phyloP scores from a whole-genome alignment of 2,797 vertebrate genomes.

The Lophius americanus region DNA sequence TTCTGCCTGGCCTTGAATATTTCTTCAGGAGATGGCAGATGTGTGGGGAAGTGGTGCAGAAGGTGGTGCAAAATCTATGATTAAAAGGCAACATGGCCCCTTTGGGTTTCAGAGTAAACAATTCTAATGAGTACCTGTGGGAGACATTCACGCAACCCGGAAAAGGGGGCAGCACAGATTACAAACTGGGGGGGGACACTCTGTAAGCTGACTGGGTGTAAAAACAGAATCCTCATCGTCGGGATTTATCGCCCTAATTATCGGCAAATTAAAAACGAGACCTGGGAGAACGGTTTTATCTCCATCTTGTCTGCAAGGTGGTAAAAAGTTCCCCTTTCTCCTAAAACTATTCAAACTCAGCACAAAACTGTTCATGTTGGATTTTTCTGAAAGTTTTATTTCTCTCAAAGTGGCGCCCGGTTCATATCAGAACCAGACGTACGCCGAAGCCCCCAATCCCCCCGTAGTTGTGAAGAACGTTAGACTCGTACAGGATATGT shows the following conservation, averaged over 20 bases:
- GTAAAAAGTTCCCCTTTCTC: constrained; percentile 1
- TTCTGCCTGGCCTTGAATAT: constrained; percentile 44
- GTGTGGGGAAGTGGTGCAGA: constrained; percentile 46
- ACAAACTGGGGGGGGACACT: constrained; percentile 32
- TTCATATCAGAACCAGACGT: too few species aligned
- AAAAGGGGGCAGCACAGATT: constrained; percentile 57
- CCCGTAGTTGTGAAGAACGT: too few species aligned
- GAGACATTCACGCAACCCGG: constrained; percentile 62
- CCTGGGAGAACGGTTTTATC: constrained; percentile 6
- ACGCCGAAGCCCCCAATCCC: too few species aligned
- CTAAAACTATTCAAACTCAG: background rate
- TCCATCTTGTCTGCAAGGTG: constrained; percentile 6
- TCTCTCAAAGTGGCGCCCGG: too few species aligned
- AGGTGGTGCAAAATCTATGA: constrained; percentile 64
- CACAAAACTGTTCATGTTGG: background rate
- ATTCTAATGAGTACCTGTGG: constrained; percentile 75
- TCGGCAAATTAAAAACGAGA: constrained; percentile 32
- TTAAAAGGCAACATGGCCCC: constrained; percentile 62
- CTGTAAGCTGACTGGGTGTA: constrained; percentile 24
- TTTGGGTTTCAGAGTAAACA: constrained; percentile 66
- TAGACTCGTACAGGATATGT: too few species aligned
- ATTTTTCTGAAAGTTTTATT: background rate
- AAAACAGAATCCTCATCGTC: constrained; percentile 29
- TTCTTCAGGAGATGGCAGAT: constrained; percentile 52
- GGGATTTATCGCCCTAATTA: constrained; percentile 30